These are phyloP conservation scores for Aphidius ervi DNA, from an alignment of 1,140 invertebrate species.

Conservation along the genomic window DNA sequence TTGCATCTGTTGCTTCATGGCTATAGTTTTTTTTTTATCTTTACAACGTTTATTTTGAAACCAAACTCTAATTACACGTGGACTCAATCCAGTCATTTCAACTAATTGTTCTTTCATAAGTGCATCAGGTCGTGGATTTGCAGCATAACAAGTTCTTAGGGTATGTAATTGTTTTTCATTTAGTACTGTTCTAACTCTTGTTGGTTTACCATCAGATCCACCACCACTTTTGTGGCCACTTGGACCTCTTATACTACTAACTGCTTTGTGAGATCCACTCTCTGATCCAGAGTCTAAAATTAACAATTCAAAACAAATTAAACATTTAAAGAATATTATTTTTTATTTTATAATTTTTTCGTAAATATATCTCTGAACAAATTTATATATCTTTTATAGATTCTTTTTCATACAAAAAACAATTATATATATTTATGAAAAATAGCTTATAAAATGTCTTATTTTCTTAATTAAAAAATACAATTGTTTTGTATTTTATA, in stretches of 20 bases:
- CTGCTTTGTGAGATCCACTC: conserved; percentile 77
- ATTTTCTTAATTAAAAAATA: too few species aligned
- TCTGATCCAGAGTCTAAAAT: conserved; percentile 75
- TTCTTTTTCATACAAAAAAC: too few species aligned
- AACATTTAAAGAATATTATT: background rate
- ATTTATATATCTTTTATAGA: too few species aligned
- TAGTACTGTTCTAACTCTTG: conserved; percentile 92
- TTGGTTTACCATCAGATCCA: conserved; percentile 88
- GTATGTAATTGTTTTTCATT: conserved; percentile 99
- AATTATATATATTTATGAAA: too few species aligned
- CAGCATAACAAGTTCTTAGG: conserved; percentile 89
- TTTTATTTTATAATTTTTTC: too few species aligned
- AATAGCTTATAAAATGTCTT: too few species aligned
- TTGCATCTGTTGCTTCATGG: conserved; percentile 95
- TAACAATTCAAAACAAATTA: background rate
- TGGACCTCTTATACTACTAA: conserved; percentile 53
- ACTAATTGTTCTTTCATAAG: conserved; percentile 99
- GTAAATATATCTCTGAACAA: too few species aligned
- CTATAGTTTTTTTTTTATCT: conserved; percentile 96
- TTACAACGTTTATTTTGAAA: conserved; percentile 99
- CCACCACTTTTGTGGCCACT: conserved; percentile 58
- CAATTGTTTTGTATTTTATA: too few species aligned
- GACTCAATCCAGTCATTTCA: conserved; percentile 95
- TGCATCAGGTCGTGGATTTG: conserved; percentile 96
- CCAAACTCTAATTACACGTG: conserved; percentile 95